Evolutionary conservation across 2,797 vertebrate genomes (phyloP).

Genomic region (Ctenopoma multispine): DNA sequence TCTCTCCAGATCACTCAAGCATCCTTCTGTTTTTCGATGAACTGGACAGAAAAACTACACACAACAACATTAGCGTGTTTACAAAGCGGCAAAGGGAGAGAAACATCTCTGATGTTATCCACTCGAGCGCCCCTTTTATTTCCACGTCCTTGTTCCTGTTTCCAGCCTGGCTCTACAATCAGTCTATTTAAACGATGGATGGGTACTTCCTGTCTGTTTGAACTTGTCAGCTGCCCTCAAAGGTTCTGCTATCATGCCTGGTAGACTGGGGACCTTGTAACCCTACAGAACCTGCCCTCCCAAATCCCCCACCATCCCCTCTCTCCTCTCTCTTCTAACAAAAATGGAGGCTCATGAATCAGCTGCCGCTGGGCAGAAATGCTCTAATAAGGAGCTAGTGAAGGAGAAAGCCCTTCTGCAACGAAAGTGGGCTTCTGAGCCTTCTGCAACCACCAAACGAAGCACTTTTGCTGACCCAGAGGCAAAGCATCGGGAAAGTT

Average conservation of each 20-base stretch:
- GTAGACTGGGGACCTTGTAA: slow-evolving; percentile 67
- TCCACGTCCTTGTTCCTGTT: slow-evolving; percentile 55
- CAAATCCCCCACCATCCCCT: slow-evolving; percentile 42
- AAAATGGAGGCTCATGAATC: slow-evolving; percentile 94
- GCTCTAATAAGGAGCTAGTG: slow-evolving; percentile 87
- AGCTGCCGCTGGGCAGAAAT: slow-evolving; percentile 89
- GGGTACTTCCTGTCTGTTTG: slow-evolving; percentile 84
- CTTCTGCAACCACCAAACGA: slow-evolving; percentile 89
- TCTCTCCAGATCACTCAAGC: slow-evolving; percentile 53
- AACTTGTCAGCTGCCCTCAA: slow-evolving; percentile 85
- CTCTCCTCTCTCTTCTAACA: slow-evolving; percentile 31
- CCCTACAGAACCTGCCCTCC: slow-evolving; percentile 49
- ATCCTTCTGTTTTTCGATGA: slow-evolving; percentile 54
- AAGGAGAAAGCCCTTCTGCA: slow-evolving; percentile 91
- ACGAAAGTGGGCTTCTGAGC: slow-evolving; percentile 94
- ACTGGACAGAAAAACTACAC: slow-evolving; percentile 49
- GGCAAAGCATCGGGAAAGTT: slow-evolving; percentile 87
- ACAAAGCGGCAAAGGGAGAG: slow-evolving; percentile 59
- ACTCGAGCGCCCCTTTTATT: slow-evolving; percentile 38
- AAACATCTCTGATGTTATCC: slow-evolving; percentile 68
- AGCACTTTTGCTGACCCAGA: slow-evolving; percentile 91
- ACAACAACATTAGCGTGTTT: slow-evolving; percentile 46
- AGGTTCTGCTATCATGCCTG: slow-evolving; percentile 79
- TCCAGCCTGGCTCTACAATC: slow-evolving; percentile 64
- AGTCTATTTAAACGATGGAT: slow-evolving; percentile 84